Evolutionary conservation across 2,113 vertebrate genomes (phyloP).

Genomic region (Lonchura striata): DNA sequence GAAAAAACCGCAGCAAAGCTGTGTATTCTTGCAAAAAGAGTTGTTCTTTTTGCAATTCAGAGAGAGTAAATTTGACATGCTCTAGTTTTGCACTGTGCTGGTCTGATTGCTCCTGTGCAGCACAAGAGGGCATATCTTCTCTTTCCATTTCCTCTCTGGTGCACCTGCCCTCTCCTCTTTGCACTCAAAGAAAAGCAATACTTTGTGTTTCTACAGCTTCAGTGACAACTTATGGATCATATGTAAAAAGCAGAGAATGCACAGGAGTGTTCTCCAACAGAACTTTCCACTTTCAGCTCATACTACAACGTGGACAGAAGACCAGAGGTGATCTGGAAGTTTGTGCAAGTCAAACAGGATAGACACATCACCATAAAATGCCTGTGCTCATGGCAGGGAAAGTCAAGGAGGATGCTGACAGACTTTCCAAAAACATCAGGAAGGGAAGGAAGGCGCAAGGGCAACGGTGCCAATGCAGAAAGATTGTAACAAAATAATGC

Average conservation of each 20-base stretch:
- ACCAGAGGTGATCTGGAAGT: neutral
- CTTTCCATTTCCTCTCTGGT: neutral
- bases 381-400: neutral
- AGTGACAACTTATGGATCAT: neutral
- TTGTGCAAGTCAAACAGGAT: neutral
- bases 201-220: neutral
- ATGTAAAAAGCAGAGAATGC: neutral
- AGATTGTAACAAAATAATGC: neutral
- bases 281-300: neutral
- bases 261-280: neutral
- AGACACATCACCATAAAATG: neutral
- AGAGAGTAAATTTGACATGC: neutral
- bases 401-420: neutral
- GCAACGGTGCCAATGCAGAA: neutral
- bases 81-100: neutral
- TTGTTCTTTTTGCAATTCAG: neutral
- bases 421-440: neutral
- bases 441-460: neutral
- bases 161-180: neutral
- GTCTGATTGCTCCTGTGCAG: neutral
- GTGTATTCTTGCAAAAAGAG: slow-evolving; percentile 1
- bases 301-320: neutral
- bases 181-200: neutral
- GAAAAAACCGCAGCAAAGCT: neutral
- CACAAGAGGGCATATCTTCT: neutral